Base-by-base conservation (phyloP, 2,113 vertebrate species). In the Corynorhinus townsendii region DNA sequence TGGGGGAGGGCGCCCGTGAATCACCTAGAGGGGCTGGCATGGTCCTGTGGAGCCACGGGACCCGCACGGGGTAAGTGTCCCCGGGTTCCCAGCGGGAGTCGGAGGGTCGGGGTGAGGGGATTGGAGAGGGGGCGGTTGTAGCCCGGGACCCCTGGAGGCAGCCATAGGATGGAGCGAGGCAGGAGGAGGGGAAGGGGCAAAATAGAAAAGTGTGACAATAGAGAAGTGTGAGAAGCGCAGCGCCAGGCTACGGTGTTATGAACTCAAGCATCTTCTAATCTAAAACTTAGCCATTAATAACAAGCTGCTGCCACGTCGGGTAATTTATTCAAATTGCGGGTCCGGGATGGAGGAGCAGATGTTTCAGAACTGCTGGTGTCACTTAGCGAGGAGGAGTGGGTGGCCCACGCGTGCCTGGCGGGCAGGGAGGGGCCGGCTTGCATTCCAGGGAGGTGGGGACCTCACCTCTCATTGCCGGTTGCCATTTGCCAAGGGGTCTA, bases 301-400 rank as follows among this genome's bases (percentile, higher is more conserved):
- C 1, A 14, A 96, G 96, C 96, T 97, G 90, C 96, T 97, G 97
- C 98, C 98, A 98, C 95, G 97, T 98, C 95, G 97, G 97, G 97
- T 98, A 98, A 99, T 99, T 98, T 98, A 98, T 98, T 99, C 98
- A 98, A 98, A 98, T 98, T 98, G 98, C 96, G 93, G 98, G 98
- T 97, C 98, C 98, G 90, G 97, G 97, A 97, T 97, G 97, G 97
- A 97, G 96, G 94, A 98, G 96, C 98, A 99, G 98, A 98, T 99
- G 98, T 98, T 98, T 97, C 97, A 77, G 98, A 96, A 97, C 98
- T 97, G 98, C 96, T 97, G 97, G 97, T 98, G 98, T 98, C 98
- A 98, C 91, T 72, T 96, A 98, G 98, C 30, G 94, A 97, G 96
- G 97, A 97, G 97, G 94, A 97, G 96, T 98, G 96, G 0, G 85